phyloP scores from a whole-genome alignment of 2,797 vertebrate species.

The Chanos chanos region DNA sequence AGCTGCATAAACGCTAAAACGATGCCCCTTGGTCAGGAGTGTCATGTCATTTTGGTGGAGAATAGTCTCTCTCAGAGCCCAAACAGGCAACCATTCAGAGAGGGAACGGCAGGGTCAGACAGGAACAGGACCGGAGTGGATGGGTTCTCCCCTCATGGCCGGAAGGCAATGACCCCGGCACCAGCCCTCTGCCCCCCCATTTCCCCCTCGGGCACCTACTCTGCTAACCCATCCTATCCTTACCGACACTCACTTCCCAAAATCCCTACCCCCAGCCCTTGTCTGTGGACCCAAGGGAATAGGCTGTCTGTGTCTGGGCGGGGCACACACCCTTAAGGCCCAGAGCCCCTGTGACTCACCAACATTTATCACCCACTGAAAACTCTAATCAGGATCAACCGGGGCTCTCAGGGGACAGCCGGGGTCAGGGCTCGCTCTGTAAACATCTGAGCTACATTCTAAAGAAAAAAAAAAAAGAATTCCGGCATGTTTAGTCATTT shows the following conservation, averaged over 20 bases:
- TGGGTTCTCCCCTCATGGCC: too few relatives aligned
- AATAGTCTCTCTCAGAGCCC: slow-evolving; percentile 59
- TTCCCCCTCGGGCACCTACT: slow-evolving; percentile 74
- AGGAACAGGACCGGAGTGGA: slow-evolving; percentile 69
- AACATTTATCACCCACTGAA: slow-evolving; percentile 76
- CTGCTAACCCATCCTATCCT: slow-evolving; percentile 35
- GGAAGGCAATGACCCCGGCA: slow-evolving; percentile 77
- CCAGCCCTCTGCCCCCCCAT: slow-evolving; percentile 80
- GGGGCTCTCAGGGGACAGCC: slow-evolving; percentile 66
- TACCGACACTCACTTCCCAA: slow-evolving; percentile 57
- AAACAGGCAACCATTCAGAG: slow-evolving; percentile 75
- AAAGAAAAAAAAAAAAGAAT: slow-evolving; percentile 67
- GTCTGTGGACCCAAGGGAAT: slow-evolving; percentile 62
- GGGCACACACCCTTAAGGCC: slow-evolving; percentile 58
- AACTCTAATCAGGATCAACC: slow-evolving; percentile 73
- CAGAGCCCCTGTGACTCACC: slow-evolving; percentile 69
- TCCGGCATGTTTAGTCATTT: slow-evolving; percentile 59
- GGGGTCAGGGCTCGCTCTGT: slow-evolving; percentile 72
- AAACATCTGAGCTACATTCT: slow-evolving; percentile 72
- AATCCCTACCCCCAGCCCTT: slow-evolving; percentile 74
- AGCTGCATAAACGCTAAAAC: slow-evolving; percentile 65
- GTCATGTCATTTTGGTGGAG: slow-evolving; percentile 46
- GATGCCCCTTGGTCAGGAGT: slow-evolving; percentile 46
- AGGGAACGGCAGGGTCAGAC: slow-evolving; percentile 72
- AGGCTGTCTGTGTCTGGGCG: slow-evolving; percentile 56